Percentiles rank a stretch among this genome's conserved stretches.
Evolutionary conservation across 2,113 vertebrate genomes (phyloP).

Genomic region (Psophia crepitans): DNA sequence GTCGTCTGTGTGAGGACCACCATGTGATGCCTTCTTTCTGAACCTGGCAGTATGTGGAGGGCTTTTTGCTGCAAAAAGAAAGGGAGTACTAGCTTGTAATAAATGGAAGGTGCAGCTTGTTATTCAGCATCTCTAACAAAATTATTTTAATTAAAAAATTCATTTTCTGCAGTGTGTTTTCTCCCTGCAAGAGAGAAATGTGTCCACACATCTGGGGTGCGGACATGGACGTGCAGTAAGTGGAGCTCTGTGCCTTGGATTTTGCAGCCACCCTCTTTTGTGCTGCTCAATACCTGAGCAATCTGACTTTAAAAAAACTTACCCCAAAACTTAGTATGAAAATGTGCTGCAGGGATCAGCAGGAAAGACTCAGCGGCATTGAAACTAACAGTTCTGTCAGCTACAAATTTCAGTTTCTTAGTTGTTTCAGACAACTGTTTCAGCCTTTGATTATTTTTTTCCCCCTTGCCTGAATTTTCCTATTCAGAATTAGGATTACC

Average conservation of each 20-base stretch:
- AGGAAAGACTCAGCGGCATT: background rate
- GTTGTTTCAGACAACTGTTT: background rate
- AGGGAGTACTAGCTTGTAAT: background rate
- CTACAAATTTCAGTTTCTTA: background rate
- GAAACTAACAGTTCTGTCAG: background rate
- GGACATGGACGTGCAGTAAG: accelerated
- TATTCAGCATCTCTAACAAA: background rate
- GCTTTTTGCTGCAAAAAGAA: background rate
- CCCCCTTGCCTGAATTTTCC: background rate
- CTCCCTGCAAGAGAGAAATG: background rate
- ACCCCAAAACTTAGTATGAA: background rate
- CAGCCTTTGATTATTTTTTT: background rate
- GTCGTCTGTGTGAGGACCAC: accelerated
- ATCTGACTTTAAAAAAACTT: background rate
- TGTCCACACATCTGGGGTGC: too few species aligned
- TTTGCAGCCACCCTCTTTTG: background rate
- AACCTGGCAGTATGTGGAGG: background rate
- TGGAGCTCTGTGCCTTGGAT: background rate
- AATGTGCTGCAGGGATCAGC: background rate
- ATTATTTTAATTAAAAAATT: background rate
- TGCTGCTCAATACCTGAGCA: background rate
- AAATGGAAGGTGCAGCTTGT: background rate
- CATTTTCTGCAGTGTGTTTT: background rate
- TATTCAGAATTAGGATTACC: background rate
- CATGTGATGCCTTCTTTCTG: accelerated